Conservation (phyloP, 35 echinoderm and acorn worm genomes). For the Stichopus chloronotus region DNA sequence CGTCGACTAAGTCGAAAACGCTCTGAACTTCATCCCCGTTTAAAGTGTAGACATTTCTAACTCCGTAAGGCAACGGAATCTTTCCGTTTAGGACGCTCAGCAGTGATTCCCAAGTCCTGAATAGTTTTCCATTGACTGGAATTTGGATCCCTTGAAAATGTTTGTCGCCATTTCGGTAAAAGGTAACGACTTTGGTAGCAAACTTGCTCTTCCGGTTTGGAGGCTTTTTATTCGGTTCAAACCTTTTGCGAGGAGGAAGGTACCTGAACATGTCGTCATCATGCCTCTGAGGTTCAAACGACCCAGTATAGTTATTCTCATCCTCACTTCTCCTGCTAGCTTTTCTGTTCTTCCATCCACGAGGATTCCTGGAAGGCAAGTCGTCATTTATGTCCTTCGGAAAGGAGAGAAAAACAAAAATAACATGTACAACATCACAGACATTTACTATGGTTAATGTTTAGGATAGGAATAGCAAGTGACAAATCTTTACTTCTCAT, state of each 20-base stretch:
- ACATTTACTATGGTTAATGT: too few species aligned
- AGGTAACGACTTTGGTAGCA: slow-evolving; percentile 84
- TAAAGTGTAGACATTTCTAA: slow-evolving; percentile 79
- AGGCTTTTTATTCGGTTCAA: slow-evolving; percentile 26
- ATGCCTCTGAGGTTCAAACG: not conserved
- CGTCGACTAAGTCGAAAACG: slow-evolving; percentile 78
- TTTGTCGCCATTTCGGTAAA: slow-evolving; percentile 95
- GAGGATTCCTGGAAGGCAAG: not conserved
- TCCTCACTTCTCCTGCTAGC: not conserved
- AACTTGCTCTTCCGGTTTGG: slow-evolving; percentile 57
- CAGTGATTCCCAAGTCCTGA: slow-evolving; percentile 78
- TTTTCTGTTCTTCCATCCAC: not conserved
- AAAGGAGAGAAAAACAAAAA: not conserved
- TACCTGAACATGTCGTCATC: slow-evolving; percentile 81
- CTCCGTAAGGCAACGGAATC: slow-evolving; percentile 84
- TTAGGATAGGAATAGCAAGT: not conserved
- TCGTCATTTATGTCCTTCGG: slow-evolving; percentile 6
- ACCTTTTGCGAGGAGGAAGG: slow-evolving; percentile 48
- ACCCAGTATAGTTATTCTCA: slow-evolving; percentile 11
- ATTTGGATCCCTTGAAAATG: slow-evolving; percentile 84
- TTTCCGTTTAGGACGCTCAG: slow-evolving; percentile 75
- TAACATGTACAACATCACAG: not conserved
- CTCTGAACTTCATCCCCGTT: slow-evolving; percentile 55
- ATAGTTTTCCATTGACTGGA: slow-evolving; percentile 77
- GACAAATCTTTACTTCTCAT: not conserved